Base-by-base conservation (phyloP, 2,797 vertebrate genomes). In the Nannoperca obscura region DNA sequence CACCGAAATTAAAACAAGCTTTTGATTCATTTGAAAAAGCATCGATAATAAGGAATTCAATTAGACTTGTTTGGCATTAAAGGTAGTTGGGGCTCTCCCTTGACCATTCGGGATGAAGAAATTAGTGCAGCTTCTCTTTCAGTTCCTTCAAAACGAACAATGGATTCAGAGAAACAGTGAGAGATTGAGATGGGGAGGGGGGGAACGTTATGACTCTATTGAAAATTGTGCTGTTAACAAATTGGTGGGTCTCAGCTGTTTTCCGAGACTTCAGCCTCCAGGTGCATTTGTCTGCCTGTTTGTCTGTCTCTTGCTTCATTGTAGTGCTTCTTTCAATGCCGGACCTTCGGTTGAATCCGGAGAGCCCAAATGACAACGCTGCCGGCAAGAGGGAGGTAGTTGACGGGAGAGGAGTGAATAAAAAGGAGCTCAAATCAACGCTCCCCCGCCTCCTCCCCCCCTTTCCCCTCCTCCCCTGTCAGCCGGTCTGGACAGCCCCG, bases 221-320 rank as follows among this genome's bases (percentile, higher is more conserved):
- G 80, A 68, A 89, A 87, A 89, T 76, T 66, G 81, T 87, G 78
- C 81, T 77, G 90, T 87, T 89, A 82, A 89, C 84, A 92, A 91
- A 90, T 85, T 89, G 90, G 79, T 82, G 86, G 88, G 92, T 74
- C 93, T 93, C 93, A 93, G 92, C 92, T 94, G 92, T 78, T 93
- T 82, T 71, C 80, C 65, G 19, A 80, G 72, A 76, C 80, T 89
- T 82, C 76, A 78, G 91, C 92, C 92, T 91, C 76, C 86, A 93
- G 94, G 90, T 90, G 88, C 70, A 78, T 89, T 86, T 76, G 87
- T 88, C 89, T 91, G 89, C 64, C 78, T 80, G 82, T 86, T 83
- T 84, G 88, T 88, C 82, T 70, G 74, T 76, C 74, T 91, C 71
- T 38, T n/a, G 68, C 78, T 88, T 87, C 62, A 79, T 83, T 88